phyloP scores from a whole-genome alignment of 2,113 vertebrate genomes.

The Paramormyrops kingsleyae region DNA sequence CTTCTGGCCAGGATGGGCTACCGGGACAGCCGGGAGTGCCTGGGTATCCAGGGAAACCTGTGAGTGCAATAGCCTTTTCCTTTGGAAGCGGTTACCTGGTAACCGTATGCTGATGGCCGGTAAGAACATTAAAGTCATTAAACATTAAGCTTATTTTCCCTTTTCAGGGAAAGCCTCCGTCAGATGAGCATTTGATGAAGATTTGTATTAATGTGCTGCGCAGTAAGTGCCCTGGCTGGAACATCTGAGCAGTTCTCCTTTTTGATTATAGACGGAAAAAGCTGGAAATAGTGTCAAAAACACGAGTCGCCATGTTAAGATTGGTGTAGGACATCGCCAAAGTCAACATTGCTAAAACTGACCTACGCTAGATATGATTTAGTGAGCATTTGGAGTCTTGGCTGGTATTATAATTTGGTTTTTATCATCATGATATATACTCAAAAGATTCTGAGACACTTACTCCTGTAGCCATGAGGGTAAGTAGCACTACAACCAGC shows the following conservation, averaged over 20 bases:
- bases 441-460: neutral
- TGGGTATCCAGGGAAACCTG: constrained; percentile 64
- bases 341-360: neutral
- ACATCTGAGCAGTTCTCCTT: neutral
- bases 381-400: neutral
- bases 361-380: neutral
- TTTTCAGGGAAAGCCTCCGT: constrained; percentile 61
- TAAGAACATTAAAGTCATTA: neutral
- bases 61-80: constrained; percentile 36
- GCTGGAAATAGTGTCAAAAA: neutral
- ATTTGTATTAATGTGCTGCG: constrained; percentile 55
- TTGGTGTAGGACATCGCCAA: neutral
- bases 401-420: neutral
- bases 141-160: constrained; percentile 30
- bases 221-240: constrained; percentile 47
- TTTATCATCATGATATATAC: neutral
- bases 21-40: constrained; percentile 57
- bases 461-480: neutral
- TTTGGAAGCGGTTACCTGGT: neutral
- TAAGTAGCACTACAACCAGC: neutral
- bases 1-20: constrained; percentile 54
- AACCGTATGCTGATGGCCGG: neutral
- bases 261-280: neutral
- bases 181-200: constrained; percentile 62
- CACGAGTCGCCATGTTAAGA: neutral